Base-by-base conservation (phyloP, 2,888 invertebrate species). In the Hypena proboscidalis region DNA sequence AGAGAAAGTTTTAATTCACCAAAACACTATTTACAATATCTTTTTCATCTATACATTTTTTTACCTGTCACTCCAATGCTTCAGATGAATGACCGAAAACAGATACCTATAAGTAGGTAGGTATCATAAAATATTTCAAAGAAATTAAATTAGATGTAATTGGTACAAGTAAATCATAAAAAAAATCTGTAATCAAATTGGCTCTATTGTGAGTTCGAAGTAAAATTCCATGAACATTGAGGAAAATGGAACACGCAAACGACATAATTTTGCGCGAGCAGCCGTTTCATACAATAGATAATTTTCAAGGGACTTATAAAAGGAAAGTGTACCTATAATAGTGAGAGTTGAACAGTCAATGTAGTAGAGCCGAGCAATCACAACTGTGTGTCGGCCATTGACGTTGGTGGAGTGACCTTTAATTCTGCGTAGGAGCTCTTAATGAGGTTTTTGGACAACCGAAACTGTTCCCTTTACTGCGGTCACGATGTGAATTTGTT, bases 291-390 rank as follows among this genome's bases (percentile, higher is more conserved):
- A 58, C 59, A 67, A 69, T 67, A 71, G 63, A 74, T 71, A 65
- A 73, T 67, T 61, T 67, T 62, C 73, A 58, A 50, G 70, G 67
- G 70, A 67, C 53, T 51, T 60, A 50, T 73, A 60, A 70, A 67
- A 56, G 34, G 53, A 58, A 67, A 67, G 57, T 56, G 63, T 59
- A 36, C 35, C 31, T 45, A 50, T 62, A 49, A 53, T 57, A 54
- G 43, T 44, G 35, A 52, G 46, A 51, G 45, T 54, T 48, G 27
- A 48, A 44, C 35, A 45, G 51, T 47, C 42, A 34, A 51, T 64
- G 46, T 49, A 17, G 31, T 32, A 29, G 27, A 27, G n/a, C 11
- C 14, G 19, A 19, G 39, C 27, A 63, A 59, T 59, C 56, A 38
- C 36, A 30, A 22, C 22, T 31, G 5, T 33, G 31, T 44, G 25